phyloP scores from a whole-genome alignment of 1,140 invertebrate species.

The Neotoxoptera formosana region DNA sequence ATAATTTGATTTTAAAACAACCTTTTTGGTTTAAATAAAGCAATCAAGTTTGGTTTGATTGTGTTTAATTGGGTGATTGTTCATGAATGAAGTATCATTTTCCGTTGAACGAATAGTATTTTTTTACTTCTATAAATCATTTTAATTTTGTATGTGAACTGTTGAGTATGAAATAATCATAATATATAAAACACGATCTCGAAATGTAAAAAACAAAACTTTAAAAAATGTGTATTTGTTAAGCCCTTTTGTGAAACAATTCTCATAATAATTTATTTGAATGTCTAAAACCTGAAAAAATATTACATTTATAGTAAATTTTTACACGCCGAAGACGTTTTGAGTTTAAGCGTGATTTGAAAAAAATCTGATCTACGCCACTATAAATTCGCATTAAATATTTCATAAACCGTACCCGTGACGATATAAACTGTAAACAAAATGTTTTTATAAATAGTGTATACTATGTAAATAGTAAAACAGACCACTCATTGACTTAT shows the following conservation, averaged over 20 bases:
- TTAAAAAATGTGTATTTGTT: neutral
- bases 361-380: neutral
- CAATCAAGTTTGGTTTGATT: neutral
- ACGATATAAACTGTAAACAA: neutral
- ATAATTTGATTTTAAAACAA: neutral
- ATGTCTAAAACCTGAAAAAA: neutral
- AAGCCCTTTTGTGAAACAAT: neutral
- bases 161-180: neutral
- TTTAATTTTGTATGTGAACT: neutral
- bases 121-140: neutral
- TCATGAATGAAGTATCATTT: slow-evolving; percentile 1
- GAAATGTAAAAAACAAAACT: neutral
- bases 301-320: neutral
- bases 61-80: neutral
- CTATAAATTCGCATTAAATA: neutral
- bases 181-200: neutral
- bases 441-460: neutral
- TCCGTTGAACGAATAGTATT: neutral
- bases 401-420: neutral
- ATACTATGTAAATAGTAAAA: neutral
- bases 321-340: accelerated
- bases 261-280: neutral
- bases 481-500: neutral
- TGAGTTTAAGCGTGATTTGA: neutral
- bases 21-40: neutral